phyloP scores from a whole-genome alignment of 1,140 invertebrate species.

The Drosophila triauraria region DNA sequence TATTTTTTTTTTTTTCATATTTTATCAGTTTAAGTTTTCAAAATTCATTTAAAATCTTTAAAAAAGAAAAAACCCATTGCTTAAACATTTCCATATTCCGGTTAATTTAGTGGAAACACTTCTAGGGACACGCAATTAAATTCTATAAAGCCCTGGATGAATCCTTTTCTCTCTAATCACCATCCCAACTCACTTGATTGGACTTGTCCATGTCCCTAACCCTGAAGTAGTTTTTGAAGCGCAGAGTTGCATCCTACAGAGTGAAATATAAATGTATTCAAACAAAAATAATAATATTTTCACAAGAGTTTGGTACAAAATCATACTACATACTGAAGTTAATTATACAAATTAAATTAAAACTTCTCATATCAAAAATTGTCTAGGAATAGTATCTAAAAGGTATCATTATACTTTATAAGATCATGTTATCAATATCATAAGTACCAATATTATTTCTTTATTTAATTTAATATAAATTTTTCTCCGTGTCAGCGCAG shows the following conservation, averaged over 20 bases:
- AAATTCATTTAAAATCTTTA: too few relatives aligned
- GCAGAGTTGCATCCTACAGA: conserved; percentile 5
- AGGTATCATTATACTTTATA: too few relatives aligned
- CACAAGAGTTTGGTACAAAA: too few relatives aligned
- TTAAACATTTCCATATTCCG: background rate
- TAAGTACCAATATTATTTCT: background rate
- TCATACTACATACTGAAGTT: too few relatives aligned
- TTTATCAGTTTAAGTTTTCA: too few relatives aligned
- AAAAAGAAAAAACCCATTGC: background rate
- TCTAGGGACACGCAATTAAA: background rate
- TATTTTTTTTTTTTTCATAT: too few relatives aligned
- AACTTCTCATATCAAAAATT: too few relatives aligned
- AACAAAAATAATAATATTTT: too few relatives aligned
- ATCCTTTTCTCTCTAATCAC: conserved; percentile 1
- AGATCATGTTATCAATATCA: too few relatives aligned
- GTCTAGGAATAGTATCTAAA: too few relatives aligned
- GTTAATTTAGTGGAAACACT: background rate
- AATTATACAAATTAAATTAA: too few relatives aligned
- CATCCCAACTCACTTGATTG: background rate
- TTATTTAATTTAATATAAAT: too few relatives aligned
- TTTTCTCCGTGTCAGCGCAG: background rate
- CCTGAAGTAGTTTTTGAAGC: conserved; percentile 4
- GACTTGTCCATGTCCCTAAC: background rate
- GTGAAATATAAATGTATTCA: background rate
- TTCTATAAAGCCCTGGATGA: background rate